Evolutionary conservation across 2,113 vertebrate genomes (phyloP).

Genomic region (Numida meleagris): DNA sequence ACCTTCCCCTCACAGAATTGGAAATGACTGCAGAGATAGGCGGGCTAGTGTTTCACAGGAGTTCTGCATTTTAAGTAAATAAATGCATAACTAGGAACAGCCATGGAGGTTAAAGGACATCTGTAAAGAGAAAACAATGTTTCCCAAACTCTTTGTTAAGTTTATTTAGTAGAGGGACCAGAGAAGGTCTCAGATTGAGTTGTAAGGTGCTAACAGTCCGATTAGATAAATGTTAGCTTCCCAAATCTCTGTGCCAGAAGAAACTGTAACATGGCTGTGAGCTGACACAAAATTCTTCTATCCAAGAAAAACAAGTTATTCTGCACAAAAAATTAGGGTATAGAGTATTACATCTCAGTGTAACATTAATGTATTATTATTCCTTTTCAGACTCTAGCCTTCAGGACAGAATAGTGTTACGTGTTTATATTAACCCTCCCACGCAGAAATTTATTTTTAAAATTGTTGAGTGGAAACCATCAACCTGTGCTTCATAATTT

Average conservation of each 20-base stretch:
- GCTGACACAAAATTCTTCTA: conserved; percentile 24
- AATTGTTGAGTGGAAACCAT: conserved; percentile 4
- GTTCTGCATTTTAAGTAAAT: conserved; percentile 25
- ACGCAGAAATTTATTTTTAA: conserved; percentile 33
- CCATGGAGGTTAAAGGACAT: conserved; percentile 24
- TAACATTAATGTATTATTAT: not conserved
- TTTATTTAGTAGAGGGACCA: conserved; percentile 51
- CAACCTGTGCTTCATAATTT: not conserved
- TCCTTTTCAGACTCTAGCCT: conserved; percentile 33
- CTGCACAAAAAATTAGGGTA: not conserved
- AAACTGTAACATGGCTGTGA: conserved; percentile 59
- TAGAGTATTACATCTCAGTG: not conserved
- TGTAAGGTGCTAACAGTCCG: conserved; percentile 67
- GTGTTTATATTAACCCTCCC: conserved; percentile 20
- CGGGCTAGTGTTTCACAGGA: conserved; percentile 23
- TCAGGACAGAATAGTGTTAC: not conserved
- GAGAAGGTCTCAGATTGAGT: conserved; percentile 38
- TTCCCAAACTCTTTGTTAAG: conserved; percentile 29
- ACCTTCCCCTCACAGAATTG: not conserved
- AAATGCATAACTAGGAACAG: conserved; percentile 34
- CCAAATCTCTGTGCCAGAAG: conserved; percentile 62
- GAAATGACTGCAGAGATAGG: not conserved
- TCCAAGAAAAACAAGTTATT: conserved; percentile 56
- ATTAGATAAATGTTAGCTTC: conserved; percentile 75
- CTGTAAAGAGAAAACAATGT: conserved; percentile 61